Conservation (phyloP, 2,888 invertebrate genomes). For the Caenorhabditis auriculariae region DNA sequence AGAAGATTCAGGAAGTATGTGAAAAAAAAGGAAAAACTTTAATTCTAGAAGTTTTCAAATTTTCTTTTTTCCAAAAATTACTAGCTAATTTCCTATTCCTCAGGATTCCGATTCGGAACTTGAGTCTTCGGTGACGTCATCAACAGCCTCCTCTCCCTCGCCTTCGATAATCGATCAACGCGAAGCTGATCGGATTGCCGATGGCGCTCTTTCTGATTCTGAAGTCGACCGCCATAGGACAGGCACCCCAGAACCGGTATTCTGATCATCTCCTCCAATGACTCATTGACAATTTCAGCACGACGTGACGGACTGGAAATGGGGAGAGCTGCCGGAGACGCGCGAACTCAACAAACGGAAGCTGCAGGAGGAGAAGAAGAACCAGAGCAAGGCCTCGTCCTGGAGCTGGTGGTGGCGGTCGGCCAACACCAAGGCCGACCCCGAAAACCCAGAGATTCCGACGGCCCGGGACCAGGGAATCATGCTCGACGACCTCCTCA, state of each 20-base stretch:
- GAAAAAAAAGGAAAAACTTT: too few species aligned
- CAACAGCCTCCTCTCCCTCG: conserved; percentile 39
- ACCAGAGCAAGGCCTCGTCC: conserved; percentile 8
- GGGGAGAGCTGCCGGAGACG: conserved; percentile 65
- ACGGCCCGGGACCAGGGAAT: conserved; percentile 41
- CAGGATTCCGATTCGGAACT: conserved; percentile 33
- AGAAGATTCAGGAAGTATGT: too few species aligned
- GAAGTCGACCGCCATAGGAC: conserved; percentile 71
- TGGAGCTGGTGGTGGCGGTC: conserved; percentile 33
- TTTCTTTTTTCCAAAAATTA: conserved; percentile 1
- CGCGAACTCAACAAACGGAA: conserved; percentile 26
- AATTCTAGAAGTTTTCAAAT: background rate
- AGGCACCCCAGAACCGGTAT: conserved; percentile 71
- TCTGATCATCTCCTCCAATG: background rate
- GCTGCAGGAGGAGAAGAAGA: conserved; percentile 15
- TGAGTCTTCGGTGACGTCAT: conserved; percentile 31
- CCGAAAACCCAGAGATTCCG: conserved; percentile 1
- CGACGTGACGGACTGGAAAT: conserved; percentile 64
- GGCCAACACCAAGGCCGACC: background rate
- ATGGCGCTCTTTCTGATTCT: conserved; percentile 59
- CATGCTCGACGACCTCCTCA: conserved; percentile 52
- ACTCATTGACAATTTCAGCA: conserved; percentile 22
- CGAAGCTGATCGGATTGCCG: conserved; percentile 42
- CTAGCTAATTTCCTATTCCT: too few species aligned
- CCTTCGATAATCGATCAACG: conserved; percentile 31